A percentile compares a stretch with the other conserved stretches of the same genome.
Conservation (phyloP, 2,797 vertebrate species). For the Acanthis flammea region DNA sequence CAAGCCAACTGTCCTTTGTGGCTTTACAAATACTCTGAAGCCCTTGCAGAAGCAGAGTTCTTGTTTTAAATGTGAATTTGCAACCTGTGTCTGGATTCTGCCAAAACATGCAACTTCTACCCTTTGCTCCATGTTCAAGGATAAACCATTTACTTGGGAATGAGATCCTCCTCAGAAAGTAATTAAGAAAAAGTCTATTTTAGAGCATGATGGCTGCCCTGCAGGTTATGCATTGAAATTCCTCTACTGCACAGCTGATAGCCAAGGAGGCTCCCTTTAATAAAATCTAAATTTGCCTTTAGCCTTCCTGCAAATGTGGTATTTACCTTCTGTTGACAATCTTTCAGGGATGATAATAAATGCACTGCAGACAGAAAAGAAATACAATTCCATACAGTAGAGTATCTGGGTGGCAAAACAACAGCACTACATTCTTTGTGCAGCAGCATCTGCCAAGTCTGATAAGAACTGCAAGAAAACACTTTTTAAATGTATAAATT, state of each 20-base stretch:
- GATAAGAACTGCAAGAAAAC: slow-evolving; percentile 46
- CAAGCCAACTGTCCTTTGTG: background rate
- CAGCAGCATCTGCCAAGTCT: slow-evolving; percentile 18
- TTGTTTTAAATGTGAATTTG: background rate
- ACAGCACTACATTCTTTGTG: background rate
- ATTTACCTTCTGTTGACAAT: slow-evolving; percentile 39
- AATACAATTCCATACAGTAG: background rate
- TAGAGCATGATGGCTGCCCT: background rate
- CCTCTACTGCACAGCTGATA: background rate
- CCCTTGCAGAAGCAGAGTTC: background rate
- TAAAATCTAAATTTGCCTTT: slow-evolving; percentile 2
- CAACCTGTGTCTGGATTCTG: background rate
- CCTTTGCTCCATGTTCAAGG: background rate
- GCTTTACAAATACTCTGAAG: background rate
- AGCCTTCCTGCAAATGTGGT: slow-evolving; percentile 8
- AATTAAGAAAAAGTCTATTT: slow-evolving; percentile 36
- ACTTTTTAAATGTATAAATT: slow-evolving; percentile 6
- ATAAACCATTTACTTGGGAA: background rate
- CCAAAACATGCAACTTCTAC: background rate
- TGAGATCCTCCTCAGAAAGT: background rate
- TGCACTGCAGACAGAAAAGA: background rate
- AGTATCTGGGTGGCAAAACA: background rate
- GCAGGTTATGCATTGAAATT: slow-evolving; percentile 1
- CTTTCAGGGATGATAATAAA: background rate
- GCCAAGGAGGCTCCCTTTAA: slow-evolving; percentile 6